These are phyloP conservation scores for Bombus haemorrhoidalis DNA, from an alignment of 1,140 invertebrate genomes.

Conservation along the genomic window DNA sequence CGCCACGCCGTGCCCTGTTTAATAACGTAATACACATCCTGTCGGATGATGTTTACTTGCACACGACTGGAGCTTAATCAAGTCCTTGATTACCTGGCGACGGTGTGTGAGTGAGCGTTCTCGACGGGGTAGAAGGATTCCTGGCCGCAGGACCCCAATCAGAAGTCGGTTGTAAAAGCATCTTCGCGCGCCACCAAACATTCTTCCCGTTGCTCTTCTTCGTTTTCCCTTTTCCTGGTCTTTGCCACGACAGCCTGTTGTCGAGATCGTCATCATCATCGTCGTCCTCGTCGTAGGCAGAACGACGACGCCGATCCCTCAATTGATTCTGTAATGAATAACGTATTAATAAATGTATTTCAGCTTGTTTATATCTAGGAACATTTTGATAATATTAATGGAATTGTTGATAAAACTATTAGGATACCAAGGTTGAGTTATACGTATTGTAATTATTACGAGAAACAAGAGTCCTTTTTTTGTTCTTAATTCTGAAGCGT, in stretches of 20 bases:
- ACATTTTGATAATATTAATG: not conserved
- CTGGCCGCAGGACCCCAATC: slow-evolving; percentile 86
- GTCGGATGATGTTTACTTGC: not conserved
- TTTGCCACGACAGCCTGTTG: slow-evolving; percentile 57
- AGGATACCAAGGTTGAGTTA: no score
- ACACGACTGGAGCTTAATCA: not conserved
- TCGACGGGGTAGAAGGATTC: slow-evolving; percentile 75
- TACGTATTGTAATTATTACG: no score
- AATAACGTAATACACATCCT: not conserved
- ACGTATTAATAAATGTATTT: not conserved
- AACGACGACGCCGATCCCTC: slow-evolving; percentile 62
- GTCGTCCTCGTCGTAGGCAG: slow-evolving; percentile 70
- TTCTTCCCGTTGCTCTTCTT: slow-evolving; percentile 62
- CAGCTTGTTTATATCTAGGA: not conserved
- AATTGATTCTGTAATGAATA: slow-evolving; percentile 69
- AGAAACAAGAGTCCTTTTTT: no score
- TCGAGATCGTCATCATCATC: slow-evolving; percentile 72
- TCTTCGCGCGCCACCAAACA: slow-evolving; percentile 78
- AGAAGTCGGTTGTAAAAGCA: slow-evolving; percentile 85
- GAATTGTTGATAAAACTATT: not conserved
- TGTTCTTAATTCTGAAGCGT: no score
- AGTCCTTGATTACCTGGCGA: slow-evolving; percentile 72
- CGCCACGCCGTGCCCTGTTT: no score
- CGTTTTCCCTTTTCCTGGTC: slow-evolving; percentile 44
- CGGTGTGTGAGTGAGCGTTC: slow-evolving; percentile 73